phyloP scores from a whole-genome alignment of 2,797 vertebrate species.

The Enteromius thamalakanensis region DNA sequence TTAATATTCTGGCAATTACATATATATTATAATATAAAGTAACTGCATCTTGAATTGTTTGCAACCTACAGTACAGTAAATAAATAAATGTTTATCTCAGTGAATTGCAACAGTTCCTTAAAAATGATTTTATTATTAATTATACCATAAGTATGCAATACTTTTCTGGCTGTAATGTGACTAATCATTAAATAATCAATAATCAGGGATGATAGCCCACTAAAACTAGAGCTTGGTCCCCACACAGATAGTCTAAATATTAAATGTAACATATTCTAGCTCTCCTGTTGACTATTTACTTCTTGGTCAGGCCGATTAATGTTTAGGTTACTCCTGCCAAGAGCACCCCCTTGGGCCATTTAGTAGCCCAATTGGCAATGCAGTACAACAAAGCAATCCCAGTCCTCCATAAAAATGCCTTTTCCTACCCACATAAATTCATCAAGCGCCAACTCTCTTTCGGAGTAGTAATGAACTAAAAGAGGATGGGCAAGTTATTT shows the following conservation, averaged over 20 bases:
- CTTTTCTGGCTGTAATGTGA: neutral
- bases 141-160: neutral
- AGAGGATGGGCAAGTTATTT: constrained; percentile 39
- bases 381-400: constrained; percentile 46
- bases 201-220: neutral
- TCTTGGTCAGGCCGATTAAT: constrained; percentile 43
- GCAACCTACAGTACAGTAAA: neutral
- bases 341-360: constrained; percentile 50
- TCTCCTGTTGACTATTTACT: constrained; percentile 40
- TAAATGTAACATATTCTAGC: constrained; percentile 25
- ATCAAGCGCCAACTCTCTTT: constrained; percentile 55
- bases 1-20: neutral
- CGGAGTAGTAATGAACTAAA: constrained; percentile 40
- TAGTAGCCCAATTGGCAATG: constrained; percentile 44
- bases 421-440: constrained; percentile 51
- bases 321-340: constrained; percentile 45
- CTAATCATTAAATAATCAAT: too few species aligned
- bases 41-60: neutral
- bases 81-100: neutral
- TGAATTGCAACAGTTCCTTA: neutral
- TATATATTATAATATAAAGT: neutral
- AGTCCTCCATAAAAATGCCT: constrained; percentile 50
- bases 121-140: neutral
- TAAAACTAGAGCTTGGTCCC: neutral
- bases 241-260: constrained; percentile 21